Conservation (phyloP, 2,113 vertebrate species). For the Osmerus eperlanus region DNA sequence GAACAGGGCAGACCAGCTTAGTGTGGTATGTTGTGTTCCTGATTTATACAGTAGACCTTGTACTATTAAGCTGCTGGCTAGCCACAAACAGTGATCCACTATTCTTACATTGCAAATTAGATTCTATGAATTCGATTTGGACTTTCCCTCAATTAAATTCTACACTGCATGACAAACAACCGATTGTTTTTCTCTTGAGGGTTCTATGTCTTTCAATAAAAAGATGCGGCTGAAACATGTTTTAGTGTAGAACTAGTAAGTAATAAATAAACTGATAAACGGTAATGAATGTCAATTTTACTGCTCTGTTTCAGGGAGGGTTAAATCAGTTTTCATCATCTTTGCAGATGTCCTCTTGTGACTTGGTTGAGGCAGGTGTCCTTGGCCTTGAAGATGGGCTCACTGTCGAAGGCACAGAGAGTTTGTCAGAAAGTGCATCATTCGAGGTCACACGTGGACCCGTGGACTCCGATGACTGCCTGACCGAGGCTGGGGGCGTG, state of each 20-base stretch:
- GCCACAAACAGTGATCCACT: not conserved
- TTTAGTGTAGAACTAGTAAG: not conserved
- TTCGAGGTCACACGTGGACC: not conserved
- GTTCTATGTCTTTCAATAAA: too few relatives aligned
- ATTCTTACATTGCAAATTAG: not conserved
- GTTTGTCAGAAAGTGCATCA: not conserved
- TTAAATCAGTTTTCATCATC: not conserved
- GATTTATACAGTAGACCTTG: not conserved
- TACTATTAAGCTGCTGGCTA: not conserved
- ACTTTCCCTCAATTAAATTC: not conserved
- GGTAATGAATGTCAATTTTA: too few relatives aligned
- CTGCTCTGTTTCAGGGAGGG: too few relatives aligned
- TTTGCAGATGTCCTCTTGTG: constrained; percentile 51
- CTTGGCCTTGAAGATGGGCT: constrained; percentile 50
- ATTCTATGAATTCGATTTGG: not conserved
- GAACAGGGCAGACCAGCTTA: constrained; percentile 31
- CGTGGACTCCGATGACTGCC: not conserved
- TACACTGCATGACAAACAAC: not conserved
- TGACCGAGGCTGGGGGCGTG: not conserved
- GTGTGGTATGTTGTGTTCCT: constrained; percentile 38
- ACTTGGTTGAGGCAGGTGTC: constrained; percentile 58
- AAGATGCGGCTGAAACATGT: not conserved
- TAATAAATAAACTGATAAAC: not conserved
- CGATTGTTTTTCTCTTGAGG: not conserved
- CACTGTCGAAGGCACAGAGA: not conserved